These are phyloP conservation scores for Damaliscus lunatus DNA, from an alignment of 2,113 vertebrate species.

Conservation along the genomic window DNA sequence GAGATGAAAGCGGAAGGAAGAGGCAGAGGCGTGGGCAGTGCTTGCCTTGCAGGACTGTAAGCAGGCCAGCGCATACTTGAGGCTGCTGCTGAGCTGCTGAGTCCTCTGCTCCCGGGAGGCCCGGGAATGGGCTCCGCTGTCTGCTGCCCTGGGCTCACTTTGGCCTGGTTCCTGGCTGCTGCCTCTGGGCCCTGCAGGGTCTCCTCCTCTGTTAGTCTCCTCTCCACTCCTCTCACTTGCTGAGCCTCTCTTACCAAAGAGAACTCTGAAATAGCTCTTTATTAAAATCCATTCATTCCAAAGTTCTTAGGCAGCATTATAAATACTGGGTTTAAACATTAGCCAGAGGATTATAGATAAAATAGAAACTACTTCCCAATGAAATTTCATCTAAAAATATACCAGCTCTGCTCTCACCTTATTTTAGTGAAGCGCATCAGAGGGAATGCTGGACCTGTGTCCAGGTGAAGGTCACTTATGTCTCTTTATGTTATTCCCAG, in stretches of 20 bases:
- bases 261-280: neutral
- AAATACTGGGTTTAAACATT: neutral
- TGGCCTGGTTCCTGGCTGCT: no score
- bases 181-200: fast-evolving
- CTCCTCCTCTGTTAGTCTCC: neutral
- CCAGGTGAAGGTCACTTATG: neutral
- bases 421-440: neutral
- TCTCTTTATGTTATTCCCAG: neutral
- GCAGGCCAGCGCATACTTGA: fast-evolving
- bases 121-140: fast-evolving
- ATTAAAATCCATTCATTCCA: neutral
- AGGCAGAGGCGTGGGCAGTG: fast-evolving
- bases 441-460: neutral
- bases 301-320: neutral
- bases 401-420: neutral
- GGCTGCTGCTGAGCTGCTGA: neutral
- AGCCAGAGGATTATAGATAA: neutral
- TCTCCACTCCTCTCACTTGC: neutral
- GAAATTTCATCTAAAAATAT: neutral
- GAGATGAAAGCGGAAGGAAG: neutral
- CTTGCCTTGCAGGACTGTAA: neutral
- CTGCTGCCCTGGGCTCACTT: neutral
- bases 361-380: neutral
- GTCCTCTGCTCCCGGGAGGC: fast-evolving
- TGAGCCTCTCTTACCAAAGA: neutral